Evolutionary conservation across 2,113 vertebrate genomes (phyloP), one percentile per base, ranked within the genome.

Genomic region (Menidia beryllina): DNA sequence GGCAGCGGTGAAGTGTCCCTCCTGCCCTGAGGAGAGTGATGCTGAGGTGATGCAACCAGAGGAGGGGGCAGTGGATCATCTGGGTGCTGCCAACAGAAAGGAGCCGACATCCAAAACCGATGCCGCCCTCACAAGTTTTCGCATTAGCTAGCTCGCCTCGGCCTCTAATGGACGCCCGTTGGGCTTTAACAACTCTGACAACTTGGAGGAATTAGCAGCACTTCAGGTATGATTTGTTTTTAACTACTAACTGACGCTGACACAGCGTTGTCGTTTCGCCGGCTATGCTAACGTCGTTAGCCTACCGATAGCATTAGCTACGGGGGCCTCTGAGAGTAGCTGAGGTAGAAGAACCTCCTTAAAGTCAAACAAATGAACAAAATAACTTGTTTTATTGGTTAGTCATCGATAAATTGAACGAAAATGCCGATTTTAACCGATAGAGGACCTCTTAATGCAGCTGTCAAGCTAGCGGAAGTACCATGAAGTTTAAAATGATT

Each of bases 31-130:
- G 0, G 20, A 55, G 68, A 54, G 25, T 81, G 89, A 82, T 88
- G 90, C 80, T 88, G 80, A 77, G 61, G 84, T 85, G 87, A 91
- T 87, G 86, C 81, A 86, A 89, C 86, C 77, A 77, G 79, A 79
- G 79, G 82, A 87, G 83, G 82, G 81, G 79, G 73, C 72, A 68
- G 68, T 73, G 53, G 71, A 76, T 84, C 85, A 79, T 69, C 71
- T 57, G 21, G 79, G 81, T 66, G 81, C 81, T 82, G 82, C 82
- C 79, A 71, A 13, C 71, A 76, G 52, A 69, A 11, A 73, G 38
- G 54, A 81, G 63, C 70, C 63, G 68, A 68, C 77, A 76, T 34
- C 70, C 56, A 62, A 75, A 68, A 77, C 81, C 82, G 86, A 86
- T 81, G 89, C 75, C 73, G 74, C 60, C 62, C 26, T 55, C 41